phyloP scores from a whole-genome alignment of 2,113 vertebrate genomes.

The Hemichromis elongatus region DNA sequence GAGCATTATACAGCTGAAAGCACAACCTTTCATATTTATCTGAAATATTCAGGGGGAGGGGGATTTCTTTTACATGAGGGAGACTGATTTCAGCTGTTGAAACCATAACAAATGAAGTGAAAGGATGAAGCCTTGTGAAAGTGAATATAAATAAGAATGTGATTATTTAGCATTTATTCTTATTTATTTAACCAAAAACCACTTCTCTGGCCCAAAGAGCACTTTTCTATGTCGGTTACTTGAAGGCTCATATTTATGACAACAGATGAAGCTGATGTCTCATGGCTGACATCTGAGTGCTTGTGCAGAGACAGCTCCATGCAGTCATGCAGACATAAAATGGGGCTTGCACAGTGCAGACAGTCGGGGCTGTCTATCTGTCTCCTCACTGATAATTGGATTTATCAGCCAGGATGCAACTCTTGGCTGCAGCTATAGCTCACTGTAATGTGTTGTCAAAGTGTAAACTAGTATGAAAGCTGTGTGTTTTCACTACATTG shows the following conservation, averaged over 20 bases:
- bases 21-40: neutral
- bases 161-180: neutral
- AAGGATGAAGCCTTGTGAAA: neutral
- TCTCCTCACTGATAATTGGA: constrained; percentile 24
- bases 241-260: neutral
- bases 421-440: neutral
- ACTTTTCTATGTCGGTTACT: neutral
- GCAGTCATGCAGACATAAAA: neutral
- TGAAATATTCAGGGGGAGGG: neutral
- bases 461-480: neutral
- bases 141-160: neutral
- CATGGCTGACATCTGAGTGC: neutral
- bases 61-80: neutral
- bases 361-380: neutral
- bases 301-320: neutral
- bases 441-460: neutral
- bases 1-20: neutral
- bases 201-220: neutral
- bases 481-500: neutral
- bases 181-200: neutral
- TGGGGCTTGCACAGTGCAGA: neutral
- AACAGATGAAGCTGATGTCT: neutral
- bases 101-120: neutral
- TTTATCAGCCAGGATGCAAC: neutral
- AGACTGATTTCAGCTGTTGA: neutral